A percentile compares a stretch with the other conserved stretches of the same genome.
phyloP scores from a whole-genome alignment of 2,797 vertebrate species.

The Champsocephalus esox region DNA sequence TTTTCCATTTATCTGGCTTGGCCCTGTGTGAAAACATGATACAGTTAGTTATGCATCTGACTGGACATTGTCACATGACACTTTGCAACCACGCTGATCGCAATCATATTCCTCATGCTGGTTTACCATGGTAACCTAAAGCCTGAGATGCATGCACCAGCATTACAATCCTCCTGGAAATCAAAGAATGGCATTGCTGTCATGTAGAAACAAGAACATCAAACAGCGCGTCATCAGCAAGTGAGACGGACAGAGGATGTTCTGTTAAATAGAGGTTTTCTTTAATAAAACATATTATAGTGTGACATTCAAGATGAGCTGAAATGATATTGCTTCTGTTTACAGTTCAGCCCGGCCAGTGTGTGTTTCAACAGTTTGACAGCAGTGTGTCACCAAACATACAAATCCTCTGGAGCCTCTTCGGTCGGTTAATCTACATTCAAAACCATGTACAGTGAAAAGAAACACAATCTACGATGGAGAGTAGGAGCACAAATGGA shows the following conservation, averaged over 20 bases:
- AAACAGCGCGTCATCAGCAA: neutral
- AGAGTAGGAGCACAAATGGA: slow-evolving; percentile 31
- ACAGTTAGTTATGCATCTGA: slow-evolving; percentile 38
- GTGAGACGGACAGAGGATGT: slow-evolving; percentile 24
- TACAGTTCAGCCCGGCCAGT: slow-evolving; percentile 63
- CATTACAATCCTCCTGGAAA: slow-evolving; percentile 27
- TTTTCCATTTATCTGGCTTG: neutral
- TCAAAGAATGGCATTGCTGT: slow-evolving; percentile 1
- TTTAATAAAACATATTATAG: slow-evolving; percentile 78
- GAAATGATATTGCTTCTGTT: slow-evolving; percentile 70
- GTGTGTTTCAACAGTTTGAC: slow-evolving; percentile 32
- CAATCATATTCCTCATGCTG: slow-evolving; percentile 41
- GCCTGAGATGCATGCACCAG: slow-evolving; percentile 19
- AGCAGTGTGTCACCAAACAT: slow-evolving; percentile 26
- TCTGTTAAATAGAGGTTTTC: slow-evolving; percentile 75
- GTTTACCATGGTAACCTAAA: slow-evolving; percentile 54
- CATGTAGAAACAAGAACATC: neutral
- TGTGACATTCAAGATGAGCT: slow-evolving; percentile 66
- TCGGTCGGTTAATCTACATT: slow-evolving; percentile 61
- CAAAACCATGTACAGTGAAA: slow-evolving; percentile 51
- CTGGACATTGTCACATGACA: slow-evolving; percentile 52
- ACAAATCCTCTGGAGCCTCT: slow-evolving; percentile 30
- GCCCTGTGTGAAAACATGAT: slow-evolving; percentile 23
- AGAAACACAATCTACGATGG: slow-evolving; percentile 53
- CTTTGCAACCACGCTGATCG: slow-evolving; percentile 37